Base-by-base conservation (phyloP, 1,140 invertebrate species). In the Wasmannia auropunctata region DNA sequence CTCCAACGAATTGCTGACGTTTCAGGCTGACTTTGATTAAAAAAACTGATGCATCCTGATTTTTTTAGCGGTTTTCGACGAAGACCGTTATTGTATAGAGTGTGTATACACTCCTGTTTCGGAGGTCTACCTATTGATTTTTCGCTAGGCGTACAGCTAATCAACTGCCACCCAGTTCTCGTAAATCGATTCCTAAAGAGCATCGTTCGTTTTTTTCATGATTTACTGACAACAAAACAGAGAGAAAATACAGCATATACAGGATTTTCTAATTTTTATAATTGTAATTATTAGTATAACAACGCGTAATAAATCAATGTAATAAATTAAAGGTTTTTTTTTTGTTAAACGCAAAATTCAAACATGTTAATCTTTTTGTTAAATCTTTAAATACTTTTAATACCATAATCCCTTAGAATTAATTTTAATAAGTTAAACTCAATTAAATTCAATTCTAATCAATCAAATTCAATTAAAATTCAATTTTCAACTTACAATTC, bases 21-120 rank as follows among this genome's bases (percentile, higher is more conserved):
- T 72, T 56, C 37, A 40, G 69, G 34, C 58, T 31, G 74, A 63
- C 16, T 72, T 58, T 43, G 37, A 83, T 83, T 72, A 72, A 83
- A 83, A n/a, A 83, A 22, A 83, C 34, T 51, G 25, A 43, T 10
- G 19, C 14, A 46, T 43, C 3, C 37, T 40, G 37, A 83, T 72
- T 83, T 72, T 62, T 43, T 72, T 40, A 40, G 1, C 3, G 10
- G 31, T 80, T 67, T 80, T 69, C 10, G 6, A 34, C n/a, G 6
- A 51, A 14, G 11, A 49, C 22, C n/a, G 31, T 67, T 80, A 49
- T 34, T 65, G 22, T 22, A 11, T 70, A n/a, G 10, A 81, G 5
- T 56, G 49, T 43, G 43, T 16, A 28, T n/a, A 63, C 28, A 67
- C n/a, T 40, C 1, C 25, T 19, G n/a, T 43, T 43, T 46, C 14